phyloP scores from a whole-genome alignment of 2,113 vertebrate species.

The Peromyscus californicus region DNA sequence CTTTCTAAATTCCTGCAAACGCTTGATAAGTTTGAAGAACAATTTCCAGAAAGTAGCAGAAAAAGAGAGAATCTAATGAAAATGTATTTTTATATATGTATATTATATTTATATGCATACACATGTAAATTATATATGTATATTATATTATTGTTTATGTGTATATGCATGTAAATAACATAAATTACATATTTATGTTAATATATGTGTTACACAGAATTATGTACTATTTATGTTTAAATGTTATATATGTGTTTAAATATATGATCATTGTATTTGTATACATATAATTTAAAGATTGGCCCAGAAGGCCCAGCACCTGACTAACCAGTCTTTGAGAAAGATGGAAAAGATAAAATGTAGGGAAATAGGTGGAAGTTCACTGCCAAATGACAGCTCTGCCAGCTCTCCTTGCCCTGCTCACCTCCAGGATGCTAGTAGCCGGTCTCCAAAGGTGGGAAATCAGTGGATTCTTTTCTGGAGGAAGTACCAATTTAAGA shows the following conservation, averaged over 20 bases:
- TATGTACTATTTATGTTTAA: neutral
- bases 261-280: neutral
- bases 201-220: neutral
- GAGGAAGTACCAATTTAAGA: neutral
- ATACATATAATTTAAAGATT: neutral
- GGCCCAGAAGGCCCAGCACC: neutral
- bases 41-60: neutral
- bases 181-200: neutral
- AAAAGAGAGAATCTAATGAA: neutral
- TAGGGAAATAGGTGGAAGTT: neutral
- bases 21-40: neutral
- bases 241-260: neutral
- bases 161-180: neutral
- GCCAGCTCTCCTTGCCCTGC: neutral
- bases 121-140: neutral
- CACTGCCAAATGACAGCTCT: neutral
- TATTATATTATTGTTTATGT: neutral
- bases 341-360: neutral
- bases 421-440: neutral
- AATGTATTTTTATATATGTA: neutral
- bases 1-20: neutral
- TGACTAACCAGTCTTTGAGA: neutral
- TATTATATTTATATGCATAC: neutral
- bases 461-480: neutral
- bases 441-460: neutral